phyloP scores from a whole-genome alignment of 2,888 invertebrate genomes.

The Linyphia triangularis region DNA sequence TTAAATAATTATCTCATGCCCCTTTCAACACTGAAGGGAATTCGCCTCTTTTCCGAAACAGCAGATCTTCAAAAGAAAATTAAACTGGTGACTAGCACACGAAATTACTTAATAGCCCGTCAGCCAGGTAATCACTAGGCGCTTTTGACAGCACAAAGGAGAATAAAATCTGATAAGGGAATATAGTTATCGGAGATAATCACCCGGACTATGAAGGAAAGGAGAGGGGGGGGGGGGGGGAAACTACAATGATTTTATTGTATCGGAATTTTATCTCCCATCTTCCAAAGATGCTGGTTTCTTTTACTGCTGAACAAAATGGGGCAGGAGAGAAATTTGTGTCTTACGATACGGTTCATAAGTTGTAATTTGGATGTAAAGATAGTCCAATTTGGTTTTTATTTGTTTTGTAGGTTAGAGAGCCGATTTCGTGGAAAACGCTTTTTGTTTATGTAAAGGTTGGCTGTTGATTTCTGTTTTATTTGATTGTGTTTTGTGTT shows the following conservation, averaged over 20 bases:
- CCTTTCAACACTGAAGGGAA: not conserved
- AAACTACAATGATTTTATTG: not conserved
- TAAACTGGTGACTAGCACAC: not conserved
- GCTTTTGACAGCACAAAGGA: constrained; percentile 48
- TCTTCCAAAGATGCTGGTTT: not conserved
- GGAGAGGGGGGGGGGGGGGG: not conserved
- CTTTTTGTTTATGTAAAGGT: not conserved
- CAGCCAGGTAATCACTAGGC: constrained; percentile 14
- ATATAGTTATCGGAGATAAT: not conserved
- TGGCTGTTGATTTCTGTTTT: not conserved
- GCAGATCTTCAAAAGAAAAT: not conserved
- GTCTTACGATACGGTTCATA: constrained; percentile 35
- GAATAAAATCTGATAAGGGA: constrained; percentile 45
- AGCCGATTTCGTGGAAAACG: not conserved
- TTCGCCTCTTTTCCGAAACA: not conserved
- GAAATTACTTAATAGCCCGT: constrained; percentile 53
- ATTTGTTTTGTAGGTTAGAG: constrained; percentile 13
- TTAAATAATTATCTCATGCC: constrained; percentile 38
- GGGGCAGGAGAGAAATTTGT: constrained; percentile 32
- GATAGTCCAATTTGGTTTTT: constrained; percentile 15
- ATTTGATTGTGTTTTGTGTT: not conserved
- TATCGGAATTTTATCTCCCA: constrained; percentile 21
- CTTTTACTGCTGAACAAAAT: constrained; percentile 1
- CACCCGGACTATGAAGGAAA: not conserved
- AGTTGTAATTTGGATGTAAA: constrained; percentile 6